Base-by-base conservation (phyloP, 2,797 vertebrate species). In the Phoebastria nigripes region DNA sequence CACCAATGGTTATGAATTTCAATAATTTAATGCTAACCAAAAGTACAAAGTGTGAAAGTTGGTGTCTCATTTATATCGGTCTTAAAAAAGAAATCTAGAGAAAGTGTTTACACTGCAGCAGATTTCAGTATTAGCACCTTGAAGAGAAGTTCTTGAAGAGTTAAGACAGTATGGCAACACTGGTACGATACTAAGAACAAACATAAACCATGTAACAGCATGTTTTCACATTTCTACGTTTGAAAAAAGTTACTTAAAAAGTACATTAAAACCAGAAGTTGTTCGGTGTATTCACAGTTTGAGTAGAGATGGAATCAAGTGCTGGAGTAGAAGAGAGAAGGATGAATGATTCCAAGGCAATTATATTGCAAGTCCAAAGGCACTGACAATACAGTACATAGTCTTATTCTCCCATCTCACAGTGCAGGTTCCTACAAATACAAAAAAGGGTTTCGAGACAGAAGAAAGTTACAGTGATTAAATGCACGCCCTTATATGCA, bases 331-430 rank as follows among this genome's bases (percentile, higher is more conserved):
- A 69, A 78, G 83, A 95, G 49, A 90, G 51, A 51, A 61, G 56
- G 61, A 51, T 56, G 28, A 59, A 41, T 9, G 29, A 55, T 88
- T 85, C 39, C 69, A 81, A 89, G 95, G 92, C 81, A 82, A 63
- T 98, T 96, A 99, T 73, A 99, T 98, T 85, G 98, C 98, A 69
- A 99, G 98, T 54, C 99, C 99, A 74, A 99, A 99, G 96, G 99
- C 98, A 87, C 97, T 99, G 98, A 99, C 98, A 12, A 99, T 99
- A 96, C 99, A 99, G 97, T 99, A 99, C 99, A 99, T 99, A 86
- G 98, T 99, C 97, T 99, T 99, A 93, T 99, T 99, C 97, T 99
- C 99, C 99, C 99, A 99, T 97, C 98, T 98, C 94, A 99, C 99
- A 0, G 99, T 98, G 96, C 99, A 99, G 98, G 98, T 99, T 93